These are phyloP conservation scores for Platyscapa corneri DNA, from an alignment of 1,140 invertebrate genomes.

Conservation along the genomic window DNA sequence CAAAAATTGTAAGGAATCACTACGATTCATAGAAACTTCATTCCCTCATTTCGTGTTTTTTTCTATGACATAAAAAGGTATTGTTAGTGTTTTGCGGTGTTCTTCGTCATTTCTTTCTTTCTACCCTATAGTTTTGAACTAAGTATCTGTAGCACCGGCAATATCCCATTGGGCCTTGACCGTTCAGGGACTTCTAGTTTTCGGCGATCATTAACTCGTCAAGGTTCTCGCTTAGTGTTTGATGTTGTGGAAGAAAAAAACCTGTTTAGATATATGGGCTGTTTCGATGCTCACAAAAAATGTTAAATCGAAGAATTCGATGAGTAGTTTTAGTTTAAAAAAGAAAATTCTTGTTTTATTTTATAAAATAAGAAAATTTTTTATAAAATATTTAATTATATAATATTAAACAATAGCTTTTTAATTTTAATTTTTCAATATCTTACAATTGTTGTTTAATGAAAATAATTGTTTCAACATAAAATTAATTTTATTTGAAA, in stretches of 20 bases:
- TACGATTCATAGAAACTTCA: conserved; percentile 63
- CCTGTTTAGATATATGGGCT: conserved; percentile 2
- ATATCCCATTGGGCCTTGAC: conserved; percentile 23
- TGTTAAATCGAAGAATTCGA: not conserved
- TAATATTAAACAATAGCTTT: too few species aligned
- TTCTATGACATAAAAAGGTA: not conserved
- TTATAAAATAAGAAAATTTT: not conserved
- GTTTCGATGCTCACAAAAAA: not conserved
- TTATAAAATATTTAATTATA: too few species aligned
- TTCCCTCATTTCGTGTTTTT: conserved; percentile 63
- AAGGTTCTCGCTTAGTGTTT: conserved; percentile 23
- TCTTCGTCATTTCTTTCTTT: not conserved
- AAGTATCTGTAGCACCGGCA: not conserved
- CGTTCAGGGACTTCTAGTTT: conserved; percentile 25
- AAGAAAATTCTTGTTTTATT: not conserved
- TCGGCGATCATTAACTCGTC: conserved; percentile 26
- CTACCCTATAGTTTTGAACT: not conserved
- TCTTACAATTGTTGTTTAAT: too few species aligned
- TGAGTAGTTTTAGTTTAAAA: not conserved
- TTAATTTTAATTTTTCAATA: too few species aligned
- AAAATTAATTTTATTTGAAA: too few species aligned
- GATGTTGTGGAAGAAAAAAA: conserved; percentile 28
- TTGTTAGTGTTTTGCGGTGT: not conserved
- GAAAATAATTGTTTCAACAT: too few species aligned
- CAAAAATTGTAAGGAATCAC: not conserved